Evolutionary conservation across 2,888 invertebrate genomes (phyloP), one percentile per base, ranked within the genome.

Genomic region (Linnaemya tessellans): DNA sequence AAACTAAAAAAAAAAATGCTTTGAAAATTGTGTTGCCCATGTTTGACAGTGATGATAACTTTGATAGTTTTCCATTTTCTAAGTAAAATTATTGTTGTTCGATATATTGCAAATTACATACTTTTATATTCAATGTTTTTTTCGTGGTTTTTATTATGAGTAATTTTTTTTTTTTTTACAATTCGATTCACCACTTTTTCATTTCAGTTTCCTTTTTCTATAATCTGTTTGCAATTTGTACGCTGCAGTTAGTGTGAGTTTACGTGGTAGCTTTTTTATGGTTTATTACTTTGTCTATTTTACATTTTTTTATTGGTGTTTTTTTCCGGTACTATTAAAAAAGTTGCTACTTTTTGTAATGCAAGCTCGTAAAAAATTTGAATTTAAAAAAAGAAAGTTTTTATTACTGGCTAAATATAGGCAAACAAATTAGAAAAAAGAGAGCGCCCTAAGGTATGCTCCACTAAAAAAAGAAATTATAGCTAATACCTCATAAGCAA

Each of bases 291-390:
- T 79, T 62, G 30, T 54, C 41, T 20, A 58, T 38, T 46, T 49
- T 7, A 35, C 25, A 46, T 46, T 38, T 49, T 7, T 13, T 75
- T 30, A 4, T 9, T 25, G 9, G n/a, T n/a, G n/a, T n/a, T 13
- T 46, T 78, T 64, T 79, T 80, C 79, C 79, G 79, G 79, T 64
- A 80, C 56, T 64, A 71, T 71, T 70, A 20, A 54, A 41, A 20
- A 18, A 4, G 2, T 22, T 41, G 64, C n/a, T 20, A 7, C 15
- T 22, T 18, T n/a, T 41, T 43, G 20, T 41, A 51, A 20, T 4
- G 20, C 10, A 3, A 20, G 9, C 20, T 20, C 18, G 8, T 30
- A 51, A 51, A 51, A 20, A 22, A 22, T 1, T 41, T 38, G 38
- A 38, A 62, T 35, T 20, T n/a, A n/a, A n/a, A 62, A 38, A 62